phyloP scores from a whole-genome alignment of 2,113 vertebrate species.

The Murina feae region DNA sequence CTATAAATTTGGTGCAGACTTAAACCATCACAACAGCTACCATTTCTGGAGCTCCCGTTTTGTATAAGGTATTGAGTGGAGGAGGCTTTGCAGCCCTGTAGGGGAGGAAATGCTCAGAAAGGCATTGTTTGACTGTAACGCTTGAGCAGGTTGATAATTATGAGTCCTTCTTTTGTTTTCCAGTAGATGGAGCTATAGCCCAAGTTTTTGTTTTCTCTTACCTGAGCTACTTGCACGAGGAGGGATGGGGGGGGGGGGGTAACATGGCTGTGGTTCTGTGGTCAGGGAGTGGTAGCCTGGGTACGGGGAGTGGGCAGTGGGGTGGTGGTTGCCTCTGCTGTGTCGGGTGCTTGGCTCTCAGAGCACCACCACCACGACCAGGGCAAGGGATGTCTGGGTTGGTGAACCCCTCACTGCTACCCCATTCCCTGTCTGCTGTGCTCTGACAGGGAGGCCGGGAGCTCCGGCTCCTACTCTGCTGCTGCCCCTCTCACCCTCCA shows the following conservation, averaged over 20 bases:
- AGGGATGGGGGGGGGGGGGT: rapidly evolving
- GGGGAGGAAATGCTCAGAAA: neutral
- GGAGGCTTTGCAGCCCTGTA: neutral
- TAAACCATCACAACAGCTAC: neutral
- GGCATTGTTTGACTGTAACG: neutral
- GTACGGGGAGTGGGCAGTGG: neutral
- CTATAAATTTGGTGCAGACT: neutral
- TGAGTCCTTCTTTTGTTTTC: neutral
- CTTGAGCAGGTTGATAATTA: neutral
- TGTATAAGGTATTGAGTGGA: neutral
- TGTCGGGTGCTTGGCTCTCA: neutral
- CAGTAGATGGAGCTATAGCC: neutral
- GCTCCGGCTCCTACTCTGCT: neutral
- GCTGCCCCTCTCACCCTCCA: neutral
- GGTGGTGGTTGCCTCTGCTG: neutral
- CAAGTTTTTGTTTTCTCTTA: neutral
- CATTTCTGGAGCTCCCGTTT: neutral
- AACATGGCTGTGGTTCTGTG: neutral
- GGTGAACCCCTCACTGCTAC: neutral
- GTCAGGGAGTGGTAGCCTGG: neutral
- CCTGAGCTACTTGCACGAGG: neutral
- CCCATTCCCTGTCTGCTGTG: neutral
- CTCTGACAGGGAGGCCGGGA: neutral
- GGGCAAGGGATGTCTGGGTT: neutral
- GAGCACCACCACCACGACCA: neutral